Evolutionary conservation across 2,797 vertebrate genomes (phyloP), one percentile per base, ranked within the genome.

Genomic region (Tokudaia muenninki): DNA sequence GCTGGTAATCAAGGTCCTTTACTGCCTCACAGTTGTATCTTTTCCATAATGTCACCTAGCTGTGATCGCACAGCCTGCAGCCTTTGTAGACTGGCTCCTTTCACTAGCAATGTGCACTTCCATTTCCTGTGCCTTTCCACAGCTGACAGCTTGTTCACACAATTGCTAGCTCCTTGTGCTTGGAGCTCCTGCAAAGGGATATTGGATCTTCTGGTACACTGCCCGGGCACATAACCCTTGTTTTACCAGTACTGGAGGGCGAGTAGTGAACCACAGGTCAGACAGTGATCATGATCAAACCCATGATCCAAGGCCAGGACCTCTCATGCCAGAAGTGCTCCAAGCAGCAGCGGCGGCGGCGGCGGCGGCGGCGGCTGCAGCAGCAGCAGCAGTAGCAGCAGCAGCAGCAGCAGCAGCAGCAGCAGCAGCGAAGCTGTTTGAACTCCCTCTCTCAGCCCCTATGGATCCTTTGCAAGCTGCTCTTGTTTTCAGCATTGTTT

Each of bases 31-130:
- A 12, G 7, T 4, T 63, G 9, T 0, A 4, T 47, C 80, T 77
- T 41, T 70, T 12, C 31, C 52, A 37, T 67, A 47, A 37, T 17
- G 41, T 72, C 29, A 0, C 2, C 7, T 26, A 74, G 57, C 1
- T 41, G 67, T 34, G 65, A 19, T 26, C 22, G 0, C 0, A 0
- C 50, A 0, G 13, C 2, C 3, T 1, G 2, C 0, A 12, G 70
- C 26, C 4, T 61, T 11, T 9, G 19, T 37, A 13, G 9, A 22
- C 0, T 44, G 75, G 24, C 37, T 3, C 13, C 0, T 55, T 31
- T 14, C 26, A 0, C 31, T 57, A 1, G 6, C n/a, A 9, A 0
- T 0, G 1, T 1, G 29, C 44, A 34, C 14, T 10, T n/a, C 14
- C 5, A 13, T 3, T 65, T 37, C 8, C 88, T 6, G 0, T 0